phyloP scores from a whole-genome alignment of 2,888 invertebrate species.

The Acleris literana region DNA sequence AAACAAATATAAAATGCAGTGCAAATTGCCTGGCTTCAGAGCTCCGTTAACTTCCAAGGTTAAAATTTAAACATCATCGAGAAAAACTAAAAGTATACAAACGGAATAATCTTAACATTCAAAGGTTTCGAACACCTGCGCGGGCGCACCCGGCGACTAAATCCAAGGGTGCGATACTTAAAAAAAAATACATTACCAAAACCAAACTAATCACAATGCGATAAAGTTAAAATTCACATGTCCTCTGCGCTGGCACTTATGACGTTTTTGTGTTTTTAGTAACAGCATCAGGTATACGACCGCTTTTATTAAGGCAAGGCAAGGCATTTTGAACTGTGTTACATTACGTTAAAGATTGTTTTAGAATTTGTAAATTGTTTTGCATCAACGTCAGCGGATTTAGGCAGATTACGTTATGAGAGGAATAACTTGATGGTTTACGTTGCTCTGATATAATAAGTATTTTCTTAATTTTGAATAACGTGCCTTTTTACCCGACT shows the following conservation, averaged over 20 bases:
- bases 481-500: too few relatives aligned
- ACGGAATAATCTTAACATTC: constrained; percentile 2
- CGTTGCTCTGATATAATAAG: too few relatives aligned
- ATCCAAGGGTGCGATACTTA: constrained; percentile 69
- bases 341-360: neutral
- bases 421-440: too few relatives aligned
- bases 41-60: neutral
- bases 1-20: too few relatives aligned
- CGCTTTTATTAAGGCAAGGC: neutral
- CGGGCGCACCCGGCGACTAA: constrained; percentile 73
- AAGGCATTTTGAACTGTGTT: neutral
- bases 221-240: neutral
- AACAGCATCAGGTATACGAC: constrained; percentile 27
- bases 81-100: constrained; percentile 4
- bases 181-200: neutral
- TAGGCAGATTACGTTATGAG: too few relatives aligned
- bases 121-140: constrained; percentile 70
- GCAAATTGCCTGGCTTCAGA: neutral
- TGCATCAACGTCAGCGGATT: too few relatives aligned
- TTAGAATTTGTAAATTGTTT: neutral
- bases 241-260: neutral
- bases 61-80: neutral
- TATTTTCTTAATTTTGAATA: too few relatives aligned
- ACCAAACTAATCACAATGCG: neutral
- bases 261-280: neutral